These are phyloP conservation scores for Coptotermes formosanus DNA, from an alignment of 1,140 invertebrate species.

Conservation along the genomic window DNA sequence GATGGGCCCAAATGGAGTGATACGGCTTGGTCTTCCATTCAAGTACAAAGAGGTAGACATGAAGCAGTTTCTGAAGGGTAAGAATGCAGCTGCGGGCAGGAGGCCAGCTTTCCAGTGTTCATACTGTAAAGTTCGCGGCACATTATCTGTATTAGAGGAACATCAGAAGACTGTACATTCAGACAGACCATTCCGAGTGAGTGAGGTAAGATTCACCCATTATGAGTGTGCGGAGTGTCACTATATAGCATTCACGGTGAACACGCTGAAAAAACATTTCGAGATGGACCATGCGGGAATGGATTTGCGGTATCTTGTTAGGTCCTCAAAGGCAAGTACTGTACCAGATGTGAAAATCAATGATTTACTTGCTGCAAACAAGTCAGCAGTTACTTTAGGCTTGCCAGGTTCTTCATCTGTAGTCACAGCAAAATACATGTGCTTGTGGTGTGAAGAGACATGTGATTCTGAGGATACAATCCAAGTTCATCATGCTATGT, in stretches of 20 bases:
- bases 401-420: background rate
- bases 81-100: background rate
- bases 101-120: slow-evolving; percentile 23
- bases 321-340: background rate
- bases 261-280: slow-evolving; percentile 29
- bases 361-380: background rate
- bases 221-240: slow-evolving; percentile 32
- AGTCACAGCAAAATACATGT: slow-evolving; percentile 18
- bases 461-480: slow-evolving; percentile 17
- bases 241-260: slow-evolving; percentile 21
- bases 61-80: slow-evolving; percentile 25
- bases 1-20: background rate
- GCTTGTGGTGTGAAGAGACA: slow-evolving; percentile 27
- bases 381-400: background rate
- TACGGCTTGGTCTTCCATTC: background rate
- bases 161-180: slow-evolving; percentile 35
- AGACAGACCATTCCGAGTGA: slow-evolving; percentile 28
- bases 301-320: slow-evolving; percentile 21
- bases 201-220: slow-evolving; percentile 2
- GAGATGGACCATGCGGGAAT: slow-evolving; percentile 25
- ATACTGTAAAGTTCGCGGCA: slow-evolving; percentile 30
- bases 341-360: background rate
- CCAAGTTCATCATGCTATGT: slow-evolving; percentile 26
- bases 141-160: slow-evolving; percentile 4
- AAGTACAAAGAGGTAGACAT: slow-evolving; percentile 28